Conservation (phyloP, 2,797 vertebrate species). For the Stomatorhinus walkeri region DNA sequence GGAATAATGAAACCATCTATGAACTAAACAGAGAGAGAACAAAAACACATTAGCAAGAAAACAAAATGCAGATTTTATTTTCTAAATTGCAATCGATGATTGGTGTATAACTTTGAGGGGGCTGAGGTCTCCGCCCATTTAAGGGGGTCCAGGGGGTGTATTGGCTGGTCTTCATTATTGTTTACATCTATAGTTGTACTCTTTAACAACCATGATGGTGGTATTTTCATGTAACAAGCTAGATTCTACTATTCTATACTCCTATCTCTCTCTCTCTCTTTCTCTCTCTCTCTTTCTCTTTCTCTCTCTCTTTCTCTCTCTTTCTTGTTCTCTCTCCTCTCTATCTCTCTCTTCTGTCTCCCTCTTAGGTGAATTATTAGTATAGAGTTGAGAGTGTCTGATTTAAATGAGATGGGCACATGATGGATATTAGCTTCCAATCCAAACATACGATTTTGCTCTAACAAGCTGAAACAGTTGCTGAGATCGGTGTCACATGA, state of each 20-base stretch:
- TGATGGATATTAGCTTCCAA: neutral
- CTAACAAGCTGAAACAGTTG: neutral
- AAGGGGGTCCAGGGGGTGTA: too few species aligned
- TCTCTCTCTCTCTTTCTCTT: neutral
- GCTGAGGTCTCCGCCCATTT: neutral
- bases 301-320: neutral
- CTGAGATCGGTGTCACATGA: neutral
- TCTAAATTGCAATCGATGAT: neutral
- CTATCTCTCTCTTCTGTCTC: neutral
- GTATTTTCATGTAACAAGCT: neutral
- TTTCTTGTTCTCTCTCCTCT: neutral
- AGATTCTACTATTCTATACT: neutral
- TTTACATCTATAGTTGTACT: neutral
- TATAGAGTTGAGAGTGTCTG: neutral
- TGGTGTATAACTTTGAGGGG: neutral
- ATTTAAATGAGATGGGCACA: neutral
- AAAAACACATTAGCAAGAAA: neutral
- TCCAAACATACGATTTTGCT: neutral
- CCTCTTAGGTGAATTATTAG: neutral
- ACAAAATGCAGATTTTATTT: neutral
- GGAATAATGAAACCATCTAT: constrained; percentile 12
- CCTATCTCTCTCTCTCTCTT: neutral
- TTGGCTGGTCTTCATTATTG: neutral
- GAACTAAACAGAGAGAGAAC: constrained; percentile 8
- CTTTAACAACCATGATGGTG: neutral